phyloP scores from a whole-genome alignment of 64 coral and sea anemone species.

The Actinia tenebrosa region DNA sequence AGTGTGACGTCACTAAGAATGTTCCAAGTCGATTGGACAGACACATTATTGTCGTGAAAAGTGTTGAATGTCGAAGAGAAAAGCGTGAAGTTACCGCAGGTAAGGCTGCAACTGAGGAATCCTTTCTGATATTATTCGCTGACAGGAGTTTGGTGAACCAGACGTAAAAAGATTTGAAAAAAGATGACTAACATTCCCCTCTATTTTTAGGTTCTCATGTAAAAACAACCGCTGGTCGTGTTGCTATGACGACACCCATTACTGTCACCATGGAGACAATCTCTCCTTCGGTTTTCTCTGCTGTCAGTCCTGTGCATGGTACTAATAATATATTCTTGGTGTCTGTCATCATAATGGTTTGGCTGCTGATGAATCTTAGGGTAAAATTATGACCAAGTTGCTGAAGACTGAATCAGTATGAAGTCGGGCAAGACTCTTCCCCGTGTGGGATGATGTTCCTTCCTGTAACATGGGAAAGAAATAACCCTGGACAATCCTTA shows the following conservation, averaged over 20 bases:
- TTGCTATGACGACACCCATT: neutral
- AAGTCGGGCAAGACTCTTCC: too few relatives aligned
- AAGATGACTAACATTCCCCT: neutral
- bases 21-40: neutral
- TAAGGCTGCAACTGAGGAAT: neutral
- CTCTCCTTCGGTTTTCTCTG: neutral
- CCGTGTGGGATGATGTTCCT: too few relatives aligned
- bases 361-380: too few relatives aligned
- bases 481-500: neutral
- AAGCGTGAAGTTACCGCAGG: neutral
- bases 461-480: conserved; percentile 23
- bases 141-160: too few relatives aligned
- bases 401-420: too few relatives aligned
- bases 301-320: neutral
- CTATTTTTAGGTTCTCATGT: neutral
- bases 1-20: neutral
- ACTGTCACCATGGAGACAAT: neutral
- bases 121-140: too few relatives aligned
- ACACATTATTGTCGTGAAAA: neutral
- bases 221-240: conserved; percentile 7
- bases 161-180: too few relatives aligned
- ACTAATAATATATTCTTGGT: neutral
- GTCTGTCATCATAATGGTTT: neutral
- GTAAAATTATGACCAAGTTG: too few relatives aligned
- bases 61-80: neutral